These are phyloP conservation scores for Parasteatoda tepidariorum DNA, from an alignment of 1,140 invertebrate genomes.

Conservation along the genomic window DNA sequence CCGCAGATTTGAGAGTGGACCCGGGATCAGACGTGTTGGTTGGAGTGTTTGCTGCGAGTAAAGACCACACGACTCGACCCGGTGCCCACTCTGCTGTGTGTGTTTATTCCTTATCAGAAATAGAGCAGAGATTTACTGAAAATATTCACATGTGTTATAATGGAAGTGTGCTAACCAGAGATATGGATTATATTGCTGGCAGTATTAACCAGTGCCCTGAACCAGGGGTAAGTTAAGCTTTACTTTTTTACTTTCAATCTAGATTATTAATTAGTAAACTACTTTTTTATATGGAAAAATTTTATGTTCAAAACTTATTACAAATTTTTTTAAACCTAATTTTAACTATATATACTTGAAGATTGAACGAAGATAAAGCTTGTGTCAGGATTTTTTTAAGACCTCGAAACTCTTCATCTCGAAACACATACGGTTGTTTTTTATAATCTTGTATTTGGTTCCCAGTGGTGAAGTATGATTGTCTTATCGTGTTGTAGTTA, in stretches of 20 bases:
- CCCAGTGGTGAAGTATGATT: too few relatives aligned
- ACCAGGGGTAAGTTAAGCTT: slow-evolving; percentile 75
- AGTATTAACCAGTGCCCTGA: slow-evolving; percentile 88
- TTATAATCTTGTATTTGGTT: too few relatives aligned
- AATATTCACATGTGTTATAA: slow-evolving; percentile 98
- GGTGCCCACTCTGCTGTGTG: slow-evolving; percentile 81
- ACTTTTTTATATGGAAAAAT: too few relatives aligned
- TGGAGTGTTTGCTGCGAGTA: slow-evolving; percentile 85
- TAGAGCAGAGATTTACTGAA: slow-evolving; percentile 92
- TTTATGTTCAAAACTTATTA: too few relatives aligned
- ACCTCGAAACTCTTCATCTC: too few relatives aligned
- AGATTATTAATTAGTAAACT: neutral
- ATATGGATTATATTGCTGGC: slow-evolving; percentile 93
- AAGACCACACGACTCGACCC: slow-evolving; percentile 83
- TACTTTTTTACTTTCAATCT: neutral
- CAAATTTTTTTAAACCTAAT: too few relatives aligned
- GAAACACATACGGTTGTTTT: too few relatives aligned
- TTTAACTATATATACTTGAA: too few relatives aligned
- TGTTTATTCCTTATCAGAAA: slow-evolving; percentile 78
- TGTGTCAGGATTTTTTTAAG: too few relatives aligned
- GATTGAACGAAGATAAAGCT: too few relatives aligned
- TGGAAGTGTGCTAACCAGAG: slow-evolving; percentile 88
- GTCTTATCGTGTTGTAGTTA: too few relatives aligned
- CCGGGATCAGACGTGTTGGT: slow-evolving; percentile 82
- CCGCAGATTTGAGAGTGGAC: slow-evolving; percentile 81